These are phyloP conservation scores for Tadarida brasiliensis DNA, from an alignment of 2,797 vertebrate species.

Conservation along the genomic window DNA sequence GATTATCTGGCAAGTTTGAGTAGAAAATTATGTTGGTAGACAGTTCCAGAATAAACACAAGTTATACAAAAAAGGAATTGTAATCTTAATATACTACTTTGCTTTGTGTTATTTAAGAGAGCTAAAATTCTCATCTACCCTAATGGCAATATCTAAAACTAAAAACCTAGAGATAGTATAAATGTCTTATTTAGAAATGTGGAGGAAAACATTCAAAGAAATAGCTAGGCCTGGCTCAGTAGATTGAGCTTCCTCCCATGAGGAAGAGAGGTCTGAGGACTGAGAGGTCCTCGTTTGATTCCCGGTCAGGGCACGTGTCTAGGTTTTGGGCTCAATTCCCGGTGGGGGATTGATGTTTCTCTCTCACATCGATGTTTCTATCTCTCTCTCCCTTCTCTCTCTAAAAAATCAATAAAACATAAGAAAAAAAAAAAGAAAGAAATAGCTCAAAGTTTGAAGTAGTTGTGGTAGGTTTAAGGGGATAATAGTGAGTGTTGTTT, in stretches of 20 bases:
- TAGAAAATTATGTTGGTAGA: neutral
- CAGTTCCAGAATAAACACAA: conserved; percentile 33
- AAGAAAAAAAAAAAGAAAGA: neutral
- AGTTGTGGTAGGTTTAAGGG: neutral
- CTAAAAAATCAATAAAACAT: no score
- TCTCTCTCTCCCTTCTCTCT: no score
- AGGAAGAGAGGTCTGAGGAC: no score
- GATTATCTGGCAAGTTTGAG: neutral
- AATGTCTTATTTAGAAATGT: conserved; percentile 39
- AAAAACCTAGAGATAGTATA: neutral
- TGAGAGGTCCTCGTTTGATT: no score
- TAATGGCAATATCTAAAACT: conserved; percentile 21
- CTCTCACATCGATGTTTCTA: no score
- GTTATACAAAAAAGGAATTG: neutral
- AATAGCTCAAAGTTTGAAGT: conserved; percentile 28
- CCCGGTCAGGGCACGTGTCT: no score
- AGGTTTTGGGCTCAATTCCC: no score
- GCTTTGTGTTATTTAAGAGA: neutral
- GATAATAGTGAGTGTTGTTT: neutral
- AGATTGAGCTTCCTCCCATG: no score
- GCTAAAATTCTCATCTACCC: neutral
- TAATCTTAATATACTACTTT: neutral
- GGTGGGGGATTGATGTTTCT: no score
- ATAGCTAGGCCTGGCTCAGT: neutral
- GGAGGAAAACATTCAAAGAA: conserved; percentile 1